Evolutionary conservation across 2,888 invertebrate species (phyloP).

Genomic region (Tinea trinotella): DNA sequence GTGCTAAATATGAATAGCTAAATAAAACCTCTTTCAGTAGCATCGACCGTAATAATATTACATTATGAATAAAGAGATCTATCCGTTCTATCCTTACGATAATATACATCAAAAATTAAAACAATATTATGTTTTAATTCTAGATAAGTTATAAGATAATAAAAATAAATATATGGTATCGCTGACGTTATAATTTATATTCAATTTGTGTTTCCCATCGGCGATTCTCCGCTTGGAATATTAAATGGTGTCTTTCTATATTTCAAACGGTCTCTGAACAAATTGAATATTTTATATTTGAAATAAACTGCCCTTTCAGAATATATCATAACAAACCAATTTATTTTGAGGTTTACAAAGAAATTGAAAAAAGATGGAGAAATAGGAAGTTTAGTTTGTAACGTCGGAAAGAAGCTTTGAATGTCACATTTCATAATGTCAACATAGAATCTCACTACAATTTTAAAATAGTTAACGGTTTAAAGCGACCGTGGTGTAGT

Average conservation of each 20-base stretch:
- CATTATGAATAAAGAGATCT: not conserved
- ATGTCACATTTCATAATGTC: too few relatives aligned
- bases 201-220: not conserved
- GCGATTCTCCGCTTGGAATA: not conserved
- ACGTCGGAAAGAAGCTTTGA: too few relatives aligned
- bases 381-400: too few relatives aligned
- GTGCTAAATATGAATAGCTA: not conserved
- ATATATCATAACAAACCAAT: too few relatives aligned
- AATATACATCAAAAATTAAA: not conserved
- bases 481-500: too few relatives aligned
- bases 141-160: not conserved
- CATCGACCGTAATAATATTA: not conserved
- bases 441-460: too few relatives aligned
- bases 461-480: too few relatives aligned
- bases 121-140: too few relatives aligned
- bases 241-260: not conserved
- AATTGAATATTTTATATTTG: not conserved
- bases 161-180: not conserved
- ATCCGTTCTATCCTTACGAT: not conserved
- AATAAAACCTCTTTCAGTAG: not conserved
- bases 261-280: not conserved
- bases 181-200: not conserved
- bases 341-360: too few relatives aligned
- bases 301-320: not conserved
- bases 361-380: too few relatives aligned